Base-by-base conservation (phyloP, 2,113 vertebrate genomes). In the Athene cunicularia region DNA sequence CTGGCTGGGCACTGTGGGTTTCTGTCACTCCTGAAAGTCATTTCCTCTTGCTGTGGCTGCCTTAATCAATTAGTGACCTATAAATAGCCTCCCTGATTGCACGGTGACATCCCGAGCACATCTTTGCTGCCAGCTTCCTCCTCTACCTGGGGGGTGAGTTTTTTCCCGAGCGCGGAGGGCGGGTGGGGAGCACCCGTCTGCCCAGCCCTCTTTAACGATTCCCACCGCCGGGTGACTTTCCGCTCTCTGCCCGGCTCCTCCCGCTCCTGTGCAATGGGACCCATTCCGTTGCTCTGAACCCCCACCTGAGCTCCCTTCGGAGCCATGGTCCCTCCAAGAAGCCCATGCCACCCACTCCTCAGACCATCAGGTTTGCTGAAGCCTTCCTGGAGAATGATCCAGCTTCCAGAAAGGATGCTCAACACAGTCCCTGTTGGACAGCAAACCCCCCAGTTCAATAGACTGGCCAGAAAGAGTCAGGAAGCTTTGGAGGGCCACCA, bases 1-100 rank as follows among this genome's bases (percentile, higher is more conserved):
- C 82, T 11, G 26, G 24, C 30, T 37, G 52, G 55, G 62, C 60
- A 55, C 32, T 32, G 30, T 0, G 0, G 56, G 75, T 95, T 94
- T 91, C 86, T 80, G 41, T 91, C 80, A 43, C 80, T 83, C 68
- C 55, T 72, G 45, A 90, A 95, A 95, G 83, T 73, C 39, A 87
- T 96, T 97, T 97, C 94, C 95, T 97, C 52, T 91, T 86, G 55
- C 62, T 75, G 75, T 72, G 82, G 26, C 94, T 30, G 67, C 71
- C 93, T 86, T 82, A 85, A 96, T 96, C 85, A 88, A 96, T 96
- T 92, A 80, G 19, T 6, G 9, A 86, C 72, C 90, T 95, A 92
- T 88, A 94, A 97, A 97, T 59, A 96, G 74, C 62, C 35, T 55
- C 70, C 53, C 67, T 88, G 92, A 94, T 91, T 87, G 84, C 96